Evolutionary conservation across 2,888 invertebrate genomes (phyloP), one percentile per base, ranked within the genome.

Genomic region (Creontiades dilutus): DNA sequence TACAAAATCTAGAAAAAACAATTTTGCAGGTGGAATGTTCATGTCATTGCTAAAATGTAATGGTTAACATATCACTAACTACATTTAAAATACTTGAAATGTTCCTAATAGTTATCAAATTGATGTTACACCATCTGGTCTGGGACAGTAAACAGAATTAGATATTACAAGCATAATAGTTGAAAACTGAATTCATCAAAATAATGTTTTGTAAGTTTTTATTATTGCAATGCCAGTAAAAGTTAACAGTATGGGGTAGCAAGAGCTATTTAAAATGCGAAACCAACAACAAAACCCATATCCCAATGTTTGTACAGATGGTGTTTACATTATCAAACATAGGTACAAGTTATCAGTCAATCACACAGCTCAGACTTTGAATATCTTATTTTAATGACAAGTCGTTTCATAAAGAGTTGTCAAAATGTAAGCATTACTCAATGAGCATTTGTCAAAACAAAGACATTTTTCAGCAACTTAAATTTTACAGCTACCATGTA

Each of bases 341-440:
- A 37, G 37, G 37, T 23, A 68, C 19, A 68, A 68, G 27, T 68
- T 68, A 68, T 68, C 68, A 68, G 68, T 68, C 68, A 68, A 23
- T 68, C 23, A 68, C 23, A 68, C 27, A 68, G 68, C 23, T 68
- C 23, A 68, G 57, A 19, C 68, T 27, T 23, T n/a, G 13, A 68
- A 61, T 61, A n/a, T 68, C 7, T 23, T 19, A 23, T 11, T 68
- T 19, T 13, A 23, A 23, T 68, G 68, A 68, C 11, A 68, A 68
- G 9, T 19, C 61, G 19, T n/a, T n/a, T 61, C 2, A 2, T n/a
- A 37, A 4, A 4, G 37, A 37, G 37, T 37, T 7, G 37, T 37
- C 37, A 2, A 14, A 52, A 52, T 52, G 16, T 52, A 52, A 52
- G 16, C 16, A 52, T 52, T 52, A 52, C 13, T 2, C 16, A 52